Percentiles rank a stretch among this genome's conserved stretches.
Evolutionary conservation across 2,113 vertebrate genomes (phyloP).

Genomic region (Zosterops lateralis): DNA sequence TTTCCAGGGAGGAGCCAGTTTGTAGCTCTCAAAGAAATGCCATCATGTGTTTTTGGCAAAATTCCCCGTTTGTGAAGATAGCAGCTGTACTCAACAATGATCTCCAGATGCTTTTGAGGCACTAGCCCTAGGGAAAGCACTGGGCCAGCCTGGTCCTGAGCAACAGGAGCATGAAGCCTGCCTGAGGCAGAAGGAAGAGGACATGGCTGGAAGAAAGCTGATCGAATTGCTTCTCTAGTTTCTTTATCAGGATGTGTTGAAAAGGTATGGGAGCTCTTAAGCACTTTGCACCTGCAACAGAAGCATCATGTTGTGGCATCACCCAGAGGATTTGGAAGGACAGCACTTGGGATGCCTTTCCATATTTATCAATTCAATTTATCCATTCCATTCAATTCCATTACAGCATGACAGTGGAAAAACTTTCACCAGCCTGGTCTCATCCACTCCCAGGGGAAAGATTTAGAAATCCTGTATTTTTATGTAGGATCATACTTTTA

Average conservation of each 20-base stretch:
- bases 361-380: not conserved
- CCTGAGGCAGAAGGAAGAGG: not conserved
- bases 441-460: not conserved
- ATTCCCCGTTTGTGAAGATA: not conserved
- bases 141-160: not conserved
- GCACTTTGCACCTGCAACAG: not conserved
- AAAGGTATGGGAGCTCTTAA: not conserved
- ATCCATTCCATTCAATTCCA: not conserved
- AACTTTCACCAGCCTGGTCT: not conserved
- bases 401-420: rapidly evolving
- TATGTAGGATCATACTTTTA: not conserved
- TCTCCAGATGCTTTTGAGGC: not conserved
- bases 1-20: not conserved
- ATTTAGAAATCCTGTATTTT: not conserved
- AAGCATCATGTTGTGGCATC: not conserved
- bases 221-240: not conserved
- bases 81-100: not conserved
- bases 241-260: rapidly evolving
- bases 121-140: not conserved
- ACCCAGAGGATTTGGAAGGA: not conserved
- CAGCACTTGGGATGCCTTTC: not conserved
- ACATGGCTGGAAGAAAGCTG: not conserved
- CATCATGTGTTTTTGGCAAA: not conserved
- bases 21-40: not conserved
- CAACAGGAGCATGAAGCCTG: not conserved